A percentile compares a stretch with the other conserved stretches of the same genome.
These are phyloP conservation scores for Acanthaster planci DNA, from an alignment of 35 echinoderm and acorn worm genomes.

Conservation along the genomic window DNA sequence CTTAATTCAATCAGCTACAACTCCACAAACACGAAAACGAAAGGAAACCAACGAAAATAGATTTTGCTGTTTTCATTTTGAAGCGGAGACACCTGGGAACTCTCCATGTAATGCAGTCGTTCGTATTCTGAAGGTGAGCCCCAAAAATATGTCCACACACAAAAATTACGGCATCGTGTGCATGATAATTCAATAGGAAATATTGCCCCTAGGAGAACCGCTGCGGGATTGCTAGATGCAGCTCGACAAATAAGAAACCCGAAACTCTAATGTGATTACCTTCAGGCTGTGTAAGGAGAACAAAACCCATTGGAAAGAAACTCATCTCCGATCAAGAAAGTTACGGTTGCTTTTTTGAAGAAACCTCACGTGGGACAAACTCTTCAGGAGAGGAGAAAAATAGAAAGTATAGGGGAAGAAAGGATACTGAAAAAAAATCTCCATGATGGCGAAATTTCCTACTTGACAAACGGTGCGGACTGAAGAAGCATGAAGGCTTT, in stretches of 20 bases:
- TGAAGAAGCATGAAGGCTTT: not conserved
- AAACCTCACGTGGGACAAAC: slow-evolving; percentile 9
- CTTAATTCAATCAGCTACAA: too few species aligned
- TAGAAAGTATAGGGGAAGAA: too few species aligned
- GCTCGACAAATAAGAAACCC: slow-evolving; percentile 22
- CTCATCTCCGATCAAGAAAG: not conserved
- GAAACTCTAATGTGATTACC: slow-evolving; percentile 25
- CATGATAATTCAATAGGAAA: slow-evolving; percentile 18
- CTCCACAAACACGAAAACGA: too few species aligned
- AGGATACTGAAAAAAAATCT: too few species aligned
- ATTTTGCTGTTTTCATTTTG: too few species aligned
- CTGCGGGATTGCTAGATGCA: slow-evolving; percentile 8
- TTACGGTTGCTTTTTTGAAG: not conserved
- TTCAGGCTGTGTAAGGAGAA: not conserved
- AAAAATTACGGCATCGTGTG: slow-evolving; percentile 7
- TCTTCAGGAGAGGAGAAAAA: not conserved
- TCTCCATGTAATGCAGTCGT: too few species aligned
- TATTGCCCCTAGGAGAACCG: slow-evolving; percentile 13
- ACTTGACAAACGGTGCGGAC: not conserved
- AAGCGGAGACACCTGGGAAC: too few species aligned
- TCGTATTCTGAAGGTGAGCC: too few species aligned
- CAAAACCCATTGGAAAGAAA: slow-evolving; percentile 5
- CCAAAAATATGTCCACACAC: too few species aligned
- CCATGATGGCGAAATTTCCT: slow-evolving; percentile 1
- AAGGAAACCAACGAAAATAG: too few species aligned